Evolutionary conservation across 53 echinoderm and acorn worm genomes (phyloP).

Genomic region (Stichopus horrens): DNA sequence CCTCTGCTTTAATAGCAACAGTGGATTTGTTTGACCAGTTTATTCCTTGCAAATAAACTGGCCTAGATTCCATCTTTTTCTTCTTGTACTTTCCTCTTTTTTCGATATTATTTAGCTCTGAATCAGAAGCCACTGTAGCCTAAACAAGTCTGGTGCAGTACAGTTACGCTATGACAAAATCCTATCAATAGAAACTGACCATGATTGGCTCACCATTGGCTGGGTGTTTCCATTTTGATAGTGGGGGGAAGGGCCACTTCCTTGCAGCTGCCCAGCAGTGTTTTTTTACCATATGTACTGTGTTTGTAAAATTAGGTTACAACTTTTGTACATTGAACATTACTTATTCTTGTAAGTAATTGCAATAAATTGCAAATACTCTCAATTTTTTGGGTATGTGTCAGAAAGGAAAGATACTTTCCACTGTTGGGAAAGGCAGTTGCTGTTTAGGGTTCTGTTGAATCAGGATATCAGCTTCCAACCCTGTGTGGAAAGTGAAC

Average conservation of each 20-base stretch:
- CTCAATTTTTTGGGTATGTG: no score
- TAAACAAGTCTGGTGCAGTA: background rate
- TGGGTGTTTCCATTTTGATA: slow-evolving; percentile 21
- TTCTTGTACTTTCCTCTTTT: background rate
- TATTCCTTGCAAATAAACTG: background rate
- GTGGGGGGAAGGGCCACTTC: background rate
- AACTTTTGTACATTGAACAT: no score
- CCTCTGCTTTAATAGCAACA: background rate
- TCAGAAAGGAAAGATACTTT: no score
- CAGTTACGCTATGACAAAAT: slow-evolving; percentile 13
- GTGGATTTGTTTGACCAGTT: background rate
- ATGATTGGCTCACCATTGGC: slow-evolving; percentile 22
- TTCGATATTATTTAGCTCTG: background rate
- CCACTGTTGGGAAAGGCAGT: no score
- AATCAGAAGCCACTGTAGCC: background rate
- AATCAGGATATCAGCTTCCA: no score
- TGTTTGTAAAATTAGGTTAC: no score
- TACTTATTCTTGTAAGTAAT: no score
- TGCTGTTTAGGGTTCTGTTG: no score
- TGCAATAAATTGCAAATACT: no score
- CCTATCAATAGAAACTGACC: slow-evolving; percentile 38
- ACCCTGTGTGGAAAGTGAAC: slow-evolving; percentile 31
- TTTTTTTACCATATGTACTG: background rate
- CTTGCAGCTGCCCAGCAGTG: background rate
- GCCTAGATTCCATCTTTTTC: slow-evolving; percentile 17